Percentiles rank a stretch among this genome's conserved stretches.
Evolutionary conservation across 2,888 invertebrate genomes (phyloP).

Genomic region (Leucophenga maculata): DNA sequence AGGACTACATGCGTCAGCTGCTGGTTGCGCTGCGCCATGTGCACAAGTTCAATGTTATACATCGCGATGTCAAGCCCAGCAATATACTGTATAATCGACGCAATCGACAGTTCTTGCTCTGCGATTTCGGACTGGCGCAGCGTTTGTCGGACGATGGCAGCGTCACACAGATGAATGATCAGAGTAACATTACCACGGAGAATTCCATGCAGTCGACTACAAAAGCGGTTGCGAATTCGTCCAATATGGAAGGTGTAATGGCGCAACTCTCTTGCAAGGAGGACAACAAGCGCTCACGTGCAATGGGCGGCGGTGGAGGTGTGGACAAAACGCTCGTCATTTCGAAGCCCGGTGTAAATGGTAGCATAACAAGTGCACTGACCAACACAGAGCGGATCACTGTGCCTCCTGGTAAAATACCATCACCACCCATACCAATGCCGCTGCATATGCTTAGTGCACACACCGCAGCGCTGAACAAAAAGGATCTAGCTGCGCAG

Average conservation of each 20-base stretch:
- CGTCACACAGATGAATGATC: constrained; percentile 43
- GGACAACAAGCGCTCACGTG: constrained; percentile 29
- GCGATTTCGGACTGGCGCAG: constrained; percentile 93
- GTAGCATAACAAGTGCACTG: constrained; percentile 9
- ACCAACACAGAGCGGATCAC: neutral
- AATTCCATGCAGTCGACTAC: constrained; percentile 32
- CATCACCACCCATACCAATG: neutral
- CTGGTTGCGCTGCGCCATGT: constrained; percentile 84
- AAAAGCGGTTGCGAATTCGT: neutral
- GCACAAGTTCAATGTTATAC: constrained; percentile 88
- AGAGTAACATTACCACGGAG: constrained; percentile 30
- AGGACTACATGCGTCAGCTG: constrained; percentile 85
- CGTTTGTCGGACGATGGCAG: constrained; percentile 62
- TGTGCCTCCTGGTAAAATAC: neutral
- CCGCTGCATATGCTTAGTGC: neutral
- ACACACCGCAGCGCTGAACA: constrained; percentile 74
- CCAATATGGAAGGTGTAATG: neutral
- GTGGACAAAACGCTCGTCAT: constrained; percentile 13
- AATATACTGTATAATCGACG: constrained; percentile 89
- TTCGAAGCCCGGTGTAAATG: neutral
- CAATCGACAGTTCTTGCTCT: constrained; percentile 81
- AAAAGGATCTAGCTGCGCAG: constrained; percentile 72
- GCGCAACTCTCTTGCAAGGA: constrained; percentile 24
- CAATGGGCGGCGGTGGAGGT: constrained; percentile 38
- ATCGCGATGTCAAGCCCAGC: constrained; percentile 92